A percentile compares a stretch with the other conserved stretches of the same genome.
These are phyloP conservation scores for Biston betularia DNA, from an alignment of 2,888 invertebrate species.

Conservation along the genomic window DNA sequence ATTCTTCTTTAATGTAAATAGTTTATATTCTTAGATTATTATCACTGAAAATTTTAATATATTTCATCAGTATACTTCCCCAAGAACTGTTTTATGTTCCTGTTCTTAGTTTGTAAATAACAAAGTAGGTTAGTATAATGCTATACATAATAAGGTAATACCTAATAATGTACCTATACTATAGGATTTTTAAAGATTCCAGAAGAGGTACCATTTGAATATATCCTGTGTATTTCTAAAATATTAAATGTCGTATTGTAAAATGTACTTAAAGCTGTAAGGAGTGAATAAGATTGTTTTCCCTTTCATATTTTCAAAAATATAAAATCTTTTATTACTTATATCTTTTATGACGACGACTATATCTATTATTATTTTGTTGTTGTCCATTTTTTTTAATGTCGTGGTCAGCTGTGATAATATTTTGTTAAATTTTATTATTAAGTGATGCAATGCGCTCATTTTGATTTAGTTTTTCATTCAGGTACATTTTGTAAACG, in stretches of 20 bases:
- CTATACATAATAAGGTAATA: conserved; percentile 59
- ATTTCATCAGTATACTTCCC: conserved; percentile 75
- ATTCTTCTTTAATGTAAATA: conserved; percentile 76
- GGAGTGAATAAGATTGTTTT: conserved; percentile 59
- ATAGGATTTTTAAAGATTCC: conserved; percentile 69
- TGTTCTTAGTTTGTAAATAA: conserved; percentile 83
- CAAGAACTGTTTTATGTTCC: conserved; percentile 85
- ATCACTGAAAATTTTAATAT: conserved; percentile 79
- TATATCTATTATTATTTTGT: conserved; percentile 59
- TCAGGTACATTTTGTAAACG: conserved; percentile 61
- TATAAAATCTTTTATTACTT: conserved; percentile 28
- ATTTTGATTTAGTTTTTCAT: conserved; percentile 65
- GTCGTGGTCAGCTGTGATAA: conserved; percentile 86
- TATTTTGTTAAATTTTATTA: conserved; percentile 85
- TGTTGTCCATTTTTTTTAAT: conserved; percentile 71
- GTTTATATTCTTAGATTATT: conserved; percentile 67
- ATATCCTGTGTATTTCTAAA: conserved; percentile 73
- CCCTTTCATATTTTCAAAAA: conserved; percentile 55
- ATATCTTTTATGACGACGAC: conserved; percentile 45
- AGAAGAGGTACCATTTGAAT: conserved; percentile 72
- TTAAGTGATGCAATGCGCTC: conserved; percentile 72
- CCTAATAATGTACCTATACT: conserved; percentile 58
- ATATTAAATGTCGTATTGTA: conserved; percentile 66
- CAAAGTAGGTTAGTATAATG: conserved; percentile 53
- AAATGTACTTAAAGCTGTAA: conserved; percentile 81